phyloP scores from a whole-genome alignment of 2,113 vertebrate genomes.

The Spermophilus dauricus region DNA sequence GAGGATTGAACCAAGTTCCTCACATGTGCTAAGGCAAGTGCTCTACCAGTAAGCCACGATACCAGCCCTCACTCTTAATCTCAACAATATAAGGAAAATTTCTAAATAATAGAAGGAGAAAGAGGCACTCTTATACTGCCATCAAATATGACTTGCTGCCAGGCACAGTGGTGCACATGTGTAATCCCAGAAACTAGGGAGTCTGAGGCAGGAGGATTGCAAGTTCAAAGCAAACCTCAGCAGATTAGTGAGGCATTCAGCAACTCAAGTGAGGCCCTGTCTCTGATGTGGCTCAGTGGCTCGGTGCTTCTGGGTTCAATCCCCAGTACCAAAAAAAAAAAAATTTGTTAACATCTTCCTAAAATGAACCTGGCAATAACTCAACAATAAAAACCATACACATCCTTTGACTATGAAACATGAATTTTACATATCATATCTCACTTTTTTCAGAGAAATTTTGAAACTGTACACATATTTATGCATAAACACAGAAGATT shows the following conservation, averaged over 20 bases:
- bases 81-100: slow-evolving; percentile 39
- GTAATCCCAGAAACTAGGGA: too few species aligned
- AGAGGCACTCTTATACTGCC: neutral
- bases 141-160: neutral
- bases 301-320: too few species aligned
- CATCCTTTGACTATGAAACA: neutral
- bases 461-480: neutral
- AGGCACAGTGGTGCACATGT: too few species aligned
- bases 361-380: neutral
- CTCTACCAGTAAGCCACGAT: too few species aligned
- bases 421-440: neutral
- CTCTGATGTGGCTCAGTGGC: too few species aligned
- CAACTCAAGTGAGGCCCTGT: too few species aligned
- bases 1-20: too few species aligned
- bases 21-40: too few species aligned
- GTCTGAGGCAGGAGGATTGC: too few species aligned
- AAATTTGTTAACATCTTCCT: neutral
- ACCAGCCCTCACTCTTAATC: neutral
- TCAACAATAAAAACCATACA: neutral
- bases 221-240: too few species aligned
- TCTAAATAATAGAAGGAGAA: slow-evolving; percentile 36
- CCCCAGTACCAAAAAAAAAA: too few species aligned
- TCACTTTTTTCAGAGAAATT: slow-evolving; percentile 6
- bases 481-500: slow-evolving; percentile 54
- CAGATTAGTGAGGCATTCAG: too few species aligned